phyloP scores from a whole-genome alignment of 2,113 vertebrate genomes.

The Etheostoma spectabile region DNA sequence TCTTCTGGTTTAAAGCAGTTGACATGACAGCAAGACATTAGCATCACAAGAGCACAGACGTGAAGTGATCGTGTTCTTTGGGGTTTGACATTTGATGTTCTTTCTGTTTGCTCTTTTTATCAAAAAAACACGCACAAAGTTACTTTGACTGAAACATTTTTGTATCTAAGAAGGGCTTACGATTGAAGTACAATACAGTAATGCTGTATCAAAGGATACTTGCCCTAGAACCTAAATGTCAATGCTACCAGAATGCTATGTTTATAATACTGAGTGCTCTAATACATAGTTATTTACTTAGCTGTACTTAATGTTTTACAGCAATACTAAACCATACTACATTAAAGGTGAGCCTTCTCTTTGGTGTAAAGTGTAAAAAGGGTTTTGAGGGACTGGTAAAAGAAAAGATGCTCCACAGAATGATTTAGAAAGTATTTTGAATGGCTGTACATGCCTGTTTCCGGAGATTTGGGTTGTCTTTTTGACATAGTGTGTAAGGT shows the following conservation, averaged over 20 bases:
- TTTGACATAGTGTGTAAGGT: neutral
- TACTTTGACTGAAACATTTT: constrained; percentile 10
- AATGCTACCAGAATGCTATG: neutral
- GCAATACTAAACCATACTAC: neutral
- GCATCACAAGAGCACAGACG: constrained; percentile 27
- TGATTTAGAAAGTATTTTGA: neutral
- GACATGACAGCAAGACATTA: constrained; percentile 50
- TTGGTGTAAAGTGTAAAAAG: neutral
- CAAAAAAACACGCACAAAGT: neutral
- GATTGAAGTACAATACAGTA: neutral
- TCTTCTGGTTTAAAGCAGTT: constrained; percentile 26
- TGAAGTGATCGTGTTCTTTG: constrained; percentile 21
- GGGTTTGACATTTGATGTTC: constrained; percentile 15
- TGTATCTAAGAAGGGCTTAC: neutral
- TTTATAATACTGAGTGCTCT: neutral
- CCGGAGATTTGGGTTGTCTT: neutral
- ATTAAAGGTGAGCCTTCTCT: neutral
- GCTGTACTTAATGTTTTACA: neutral
- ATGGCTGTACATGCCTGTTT: neutral
- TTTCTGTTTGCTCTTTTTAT: constrained; percentile 12
- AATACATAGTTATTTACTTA: neutral
- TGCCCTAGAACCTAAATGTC: neutral
- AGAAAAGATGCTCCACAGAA: neutral
- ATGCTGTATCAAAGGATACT: neutral
- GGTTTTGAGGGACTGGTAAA: neutral